phyloP scores from a whole-genome alignment of 1,140 invertebrate genomes.

The Polyergus mexicanus region DNA sequence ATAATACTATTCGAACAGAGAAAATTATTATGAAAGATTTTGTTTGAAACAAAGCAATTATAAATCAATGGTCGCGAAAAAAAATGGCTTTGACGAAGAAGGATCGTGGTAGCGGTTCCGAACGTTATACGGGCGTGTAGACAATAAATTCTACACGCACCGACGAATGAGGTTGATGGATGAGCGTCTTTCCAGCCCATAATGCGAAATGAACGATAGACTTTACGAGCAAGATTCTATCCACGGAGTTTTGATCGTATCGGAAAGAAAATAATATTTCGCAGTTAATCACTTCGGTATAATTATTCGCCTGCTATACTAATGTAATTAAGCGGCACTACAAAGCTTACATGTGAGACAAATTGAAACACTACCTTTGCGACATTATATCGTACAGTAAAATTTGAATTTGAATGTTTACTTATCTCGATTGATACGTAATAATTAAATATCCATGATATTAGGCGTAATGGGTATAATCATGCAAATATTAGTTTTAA shows the following conservation, averaged over 20 bases:
- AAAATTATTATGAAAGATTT: background rate
- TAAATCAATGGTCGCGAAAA: conserved; percentile 60
- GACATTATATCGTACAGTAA: background rate
- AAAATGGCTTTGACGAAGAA: conserved; percentile 28
- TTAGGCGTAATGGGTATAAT: background rate
- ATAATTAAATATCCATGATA: background rate
- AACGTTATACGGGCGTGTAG: conserved; percentile 27
- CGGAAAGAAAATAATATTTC: conserved; percentile 50
- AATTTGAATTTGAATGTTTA: background rate
- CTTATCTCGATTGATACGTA: background rate
- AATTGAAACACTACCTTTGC: conserved; percentile 28
- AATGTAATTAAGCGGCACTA: conserved; percentile 23
- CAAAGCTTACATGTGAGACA: conserved; percentile 10
- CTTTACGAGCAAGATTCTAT: conserved; percentile 8
- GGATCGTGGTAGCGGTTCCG: conserved; percentile 9
- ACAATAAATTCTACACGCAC: conserved; percentile 58
- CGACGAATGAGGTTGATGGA: conserved; percentile 68
- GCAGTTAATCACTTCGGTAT: conserved; percentile 51
- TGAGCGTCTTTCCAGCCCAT: conserved; percentile 36
- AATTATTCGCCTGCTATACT: conserved; percentile 25
- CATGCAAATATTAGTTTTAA: background rate
- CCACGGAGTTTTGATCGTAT: conserved; percentile 33
- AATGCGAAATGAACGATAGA: conserved; percentile 58
- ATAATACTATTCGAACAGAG: background rate
- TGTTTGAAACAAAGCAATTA: conserved; percentile 22